Evolutionary conservation across 2,797 vertebrate species (phyloP).

Genomic region (Chiroxiphia lanceolata): DNA sequence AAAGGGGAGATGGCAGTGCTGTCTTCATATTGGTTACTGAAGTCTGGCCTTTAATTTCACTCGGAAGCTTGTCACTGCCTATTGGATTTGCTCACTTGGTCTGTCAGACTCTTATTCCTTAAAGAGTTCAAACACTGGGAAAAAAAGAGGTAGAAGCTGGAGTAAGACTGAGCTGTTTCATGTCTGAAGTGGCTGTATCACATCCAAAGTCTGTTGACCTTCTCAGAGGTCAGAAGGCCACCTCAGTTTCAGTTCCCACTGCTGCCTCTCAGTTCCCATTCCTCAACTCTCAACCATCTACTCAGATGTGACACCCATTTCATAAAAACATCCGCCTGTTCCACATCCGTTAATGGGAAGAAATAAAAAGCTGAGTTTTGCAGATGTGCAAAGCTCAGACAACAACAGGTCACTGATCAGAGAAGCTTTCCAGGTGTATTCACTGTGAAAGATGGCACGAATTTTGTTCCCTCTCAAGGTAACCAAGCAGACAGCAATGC

Average conservation of each 20-base stretch:
- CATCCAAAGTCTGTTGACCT: neutral
- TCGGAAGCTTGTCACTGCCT: rapidly evolving
- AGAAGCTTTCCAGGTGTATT: rapidly evolving
- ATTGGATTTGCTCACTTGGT: neutral
- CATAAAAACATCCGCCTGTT: neutral
- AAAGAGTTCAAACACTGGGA: neutral
- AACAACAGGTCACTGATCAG: neutral
- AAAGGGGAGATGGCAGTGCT: rapidly evolving
- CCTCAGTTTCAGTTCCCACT: neutral
- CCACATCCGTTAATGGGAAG: neutral
- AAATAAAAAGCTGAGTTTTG: rapidly evolving
- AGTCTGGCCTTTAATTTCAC: neutral
- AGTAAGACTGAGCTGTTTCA: neutral
- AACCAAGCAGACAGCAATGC: neutral
- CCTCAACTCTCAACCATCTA: neutral
- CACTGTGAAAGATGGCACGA: rapidly evolving
- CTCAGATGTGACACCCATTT: neutral
- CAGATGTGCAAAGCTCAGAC: neutral
- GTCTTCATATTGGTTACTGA: neutral
- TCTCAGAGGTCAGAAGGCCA: neutral
- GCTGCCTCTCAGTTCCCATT: neutral
- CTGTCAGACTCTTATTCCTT: neutral
- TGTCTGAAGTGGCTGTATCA: neutral
- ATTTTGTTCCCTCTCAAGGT: neutral
- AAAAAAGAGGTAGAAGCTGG: neutral